A percentile compares a stretch with the other conserved stretches of the same genome.
phyloP scores from a whole-genome alignment of 2,797 vertebrate species.

The Smutsia temminckii region DNA sequence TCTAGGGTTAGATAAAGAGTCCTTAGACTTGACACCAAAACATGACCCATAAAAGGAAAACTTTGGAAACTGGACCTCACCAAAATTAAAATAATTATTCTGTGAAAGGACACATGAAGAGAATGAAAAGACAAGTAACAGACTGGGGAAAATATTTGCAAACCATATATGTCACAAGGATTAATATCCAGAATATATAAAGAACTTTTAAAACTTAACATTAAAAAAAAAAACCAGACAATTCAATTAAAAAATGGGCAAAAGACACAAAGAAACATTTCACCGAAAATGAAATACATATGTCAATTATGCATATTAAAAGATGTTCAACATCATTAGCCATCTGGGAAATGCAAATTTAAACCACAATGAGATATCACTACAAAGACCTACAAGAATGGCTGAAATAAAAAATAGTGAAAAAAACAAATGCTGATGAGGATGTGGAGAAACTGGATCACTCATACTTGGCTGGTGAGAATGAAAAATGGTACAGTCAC shows the following conservation, averaged over 20 bases:
- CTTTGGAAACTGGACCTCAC: not conserved
- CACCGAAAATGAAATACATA: not conserved
- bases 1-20: not conserved
- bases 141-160: not conserved
- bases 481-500: not conserved
- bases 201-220: not conserved
- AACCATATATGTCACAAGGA: not conserved
- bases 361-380: not conserved
- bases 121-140: not conserved
- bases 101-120: not conserved
- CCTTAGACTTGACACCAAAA: not conserved
- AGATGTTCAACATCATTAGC: not conserved
- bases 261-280: conserved; percentile 9
- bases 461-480: not conserved
- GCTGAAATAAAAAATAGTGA: not conserved
- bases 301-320: not conserved
- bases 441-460: not conserved
- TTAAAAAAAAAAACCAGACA: not conserved
- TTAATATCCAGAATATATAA: not conserved
- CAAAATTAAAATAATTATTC: not conserved
- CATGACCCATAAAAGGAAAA: not conserved
- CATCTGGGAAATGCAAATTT: not conserved
- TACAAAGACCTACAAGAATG: not conserved
- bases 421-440: not conserved
- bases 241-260: not conserved